These are phyloP conservation scores for Thaumatotibia leucotreta DNA, from an alignment of 1,140 invertebrate species.

Conservation along the genomic window DNA sequence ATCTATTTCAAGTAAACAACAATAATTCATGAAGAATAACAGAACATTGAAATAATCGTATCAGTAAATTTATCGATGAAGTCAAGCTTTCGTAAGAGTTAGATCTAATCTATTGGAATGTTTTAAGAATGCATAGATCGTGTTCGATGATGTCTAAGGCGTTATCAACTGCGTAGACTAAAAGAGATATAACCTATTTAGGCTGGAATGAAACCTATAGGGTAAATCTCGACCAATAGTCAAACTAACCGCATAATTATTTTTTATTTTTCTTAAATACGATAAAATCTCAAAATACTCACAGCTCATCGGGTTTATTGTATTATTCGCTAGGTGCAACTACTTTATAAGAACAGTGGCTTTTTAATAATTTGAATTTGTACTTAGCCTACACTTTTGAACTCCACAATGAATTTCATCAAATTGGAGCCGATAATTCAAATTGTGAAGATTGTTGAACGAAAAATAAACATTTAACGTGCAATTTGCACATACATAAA, in stretches of 20 bases:
- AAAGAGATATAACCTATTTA: conserved; percentile 64
- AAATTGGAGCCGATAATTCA: conserved; percentile 42
- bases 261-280: conserved; percentile 70
- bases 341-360: conserved; percentile 76
- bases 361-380: conserved; percentile 76
- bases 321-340: conserved; percentile 74
- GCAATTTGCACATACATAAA: conserved; percentile 13
- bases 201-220: conserved; percentile 69
- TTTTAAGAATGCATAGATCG: conserved; percentile 26
- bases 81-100: conserved; percentile 34
- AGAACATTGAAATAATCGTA: not conserved
- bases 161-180: conserved; percentile 44
- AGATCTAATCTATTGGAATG: conserved; percentile 41
- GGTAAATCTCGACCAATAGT: conserved; percentile 64
- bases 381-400: conserved; percentile 72
- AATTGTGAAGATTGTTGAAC: conserved; percentile 38
- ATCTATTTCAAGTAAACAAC: not conserved
- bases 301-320: conserved; percentile 76
- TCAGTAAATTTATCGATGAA: conserved; percentile 16
- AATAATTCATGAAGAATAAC: not conserved
- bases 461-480: conserved; percentile 15
- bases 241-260: conserved; percentile 55
- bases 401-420: conserved; percentile 56
- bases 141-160: conserved; percentile 49
- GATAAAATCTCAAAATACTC: conserved; percentile 76